Percentiles rank a stretch among this genome's conserved stretches.
Conservation (phyloP, 2,113 vertebrate species). For the Gallinago jamesoni region DNA sequence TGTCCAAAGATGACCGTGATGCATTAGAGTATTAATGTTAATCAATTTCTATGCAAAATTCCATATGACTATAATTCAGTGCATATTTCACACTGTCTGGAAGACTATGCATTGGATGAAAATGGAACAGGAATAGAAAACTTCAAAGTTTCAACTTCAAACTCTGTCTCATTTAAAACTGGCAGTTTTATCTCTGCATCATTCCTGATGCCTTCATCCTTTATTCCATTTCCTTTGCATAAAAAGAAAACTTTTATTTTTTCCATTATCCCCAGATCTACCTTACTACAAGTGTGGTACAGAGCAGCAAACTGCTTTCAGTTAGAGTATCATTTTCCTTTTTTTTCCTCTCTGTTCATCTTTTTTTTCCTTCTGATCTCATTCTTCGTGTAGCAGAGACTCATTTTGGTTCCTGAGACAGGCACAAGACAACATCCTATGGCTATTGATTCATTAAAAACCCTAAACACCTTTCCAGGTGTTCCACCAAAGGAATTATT, state of each 20-base stretch:
- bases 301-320: neutral
- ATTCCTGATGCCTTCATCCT: neutral
- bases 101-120: neutral
- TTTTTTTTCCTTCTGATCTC: neutral
- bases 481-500: neutral
- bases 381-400: neutral
- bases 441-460: neutral
- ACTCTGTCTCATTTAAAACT: neutral
- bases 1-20: neutral
- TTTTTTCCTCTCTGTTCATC: fast-evolving
- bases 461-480: neutral
- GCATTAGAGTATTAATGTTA: neutral
- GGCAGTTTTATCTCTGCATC: neutral
- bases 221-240: neutral
- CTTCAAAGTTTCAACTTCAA: neutral
- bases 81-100: neutral
- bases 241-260: neutral
- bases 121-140: neutral
- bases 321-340: neutral
- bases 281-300: neutral
- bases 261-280: neutral
- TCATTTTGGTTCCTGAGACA: neutral
- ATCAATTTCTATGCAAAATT: neutral
- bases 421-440: neutral
- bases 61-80: neutral